phyloP scores from a whole-genome alignment of 1,140 invertebrate genomes.

The Drosophila miranda region DNA sequence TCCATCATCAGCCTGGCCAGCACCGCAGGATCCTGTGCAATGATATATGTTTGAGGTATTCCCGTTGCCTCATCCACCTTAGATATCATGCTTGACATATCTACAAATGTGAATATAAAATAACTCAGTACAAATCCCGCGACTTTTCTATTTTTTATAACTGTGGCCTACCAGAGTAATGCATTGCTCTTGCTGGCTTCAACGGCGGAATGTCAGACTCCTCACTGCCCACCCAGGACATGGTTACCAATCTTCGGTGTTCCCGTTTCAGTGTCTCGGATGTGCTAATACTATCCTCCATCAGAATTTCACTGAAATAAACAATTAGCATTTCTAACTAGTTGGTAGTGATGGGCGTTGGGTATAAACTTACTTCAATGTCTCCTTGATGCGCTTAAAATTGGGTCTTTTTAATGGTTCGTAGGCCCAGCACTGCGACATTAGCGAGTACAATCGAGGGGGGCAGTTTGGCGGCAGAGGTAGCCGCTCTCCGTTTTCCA shows the following conservation, averaged over 20 bases:
- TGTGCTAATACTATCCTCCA: slow-evolving; percentile 93
- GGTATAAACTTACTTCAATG: slow-evolving; percentile 87
- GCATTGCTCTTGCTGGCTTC: slow-evolving; percentile 87
- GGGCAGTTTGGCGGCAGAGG: slow-evolving; percentile 95
- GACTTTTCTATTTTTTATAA: neutral
- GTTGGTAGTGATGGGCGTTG: accelerated
- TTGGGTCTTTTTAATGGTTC: slow-evolving; percentile 95
- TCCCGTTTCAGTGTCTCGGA: slow-evolving; percentile 95
- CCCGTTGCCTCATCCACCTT: slow-evolving; percentile 57
- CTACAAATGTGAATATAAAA: slow-evolving; percentile 19
- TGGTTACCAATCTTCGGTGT: slow-evolving; percentile 93
- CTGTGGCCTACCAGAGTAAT: slow-evolving; percentile 50
- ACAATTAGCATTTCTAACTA: neutral
- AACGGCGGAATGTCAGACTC: slow-evolving; percentile 89
- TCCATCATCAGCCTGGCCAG: slow-evolving; percentile 93
- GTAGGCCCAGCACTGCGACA: slow-evolving; percentile 98
- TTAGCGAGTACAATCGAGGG: slow-evolving; percentile 95
- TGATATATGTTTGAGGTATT: slow-evolving; percentile 90
- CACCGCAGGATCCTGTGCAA: slow-evolving; percentile 95
- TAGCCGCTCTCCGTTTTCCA: slow-evolving; percentile 97
- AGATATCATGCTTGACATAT: slow-evolving; percentile 81
- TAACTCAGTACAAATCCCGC: neutral
- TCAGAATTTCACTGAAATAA: slow-evolving; percentile 90
- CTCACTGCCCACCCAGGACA: slow-evolving; percentile 91
- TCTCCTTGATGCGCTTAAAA: slow-evolving; percentile 93